A percentile compares a stretch with the other conserved stretches of the same genome.
phyloP scores from a whole-genome alignment of 1,140 invertebrate species.

The Brachionus angularis region DNA sequence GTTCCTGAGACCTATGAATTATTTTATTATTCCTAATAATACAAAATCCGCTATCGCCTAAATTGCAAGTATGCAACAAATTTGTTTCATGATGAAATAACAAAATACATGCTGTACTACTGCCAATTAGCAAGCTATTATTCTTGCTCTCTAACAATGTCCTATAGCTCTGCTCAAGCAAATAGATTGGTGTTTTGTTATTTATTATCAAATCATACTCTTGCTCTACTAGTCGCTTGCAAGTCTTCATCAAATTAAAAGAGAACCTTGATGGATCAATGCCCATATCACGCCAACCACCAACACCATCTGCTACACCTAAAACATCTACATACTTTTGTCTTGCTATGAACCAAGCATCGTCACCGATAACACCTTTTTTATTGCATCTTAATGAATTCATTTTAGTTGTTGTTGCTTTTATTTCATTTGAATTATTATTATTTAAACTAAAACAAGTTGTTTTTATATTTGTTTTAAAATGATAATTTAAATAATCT shows the following conservation, averaged over 20 bases:
- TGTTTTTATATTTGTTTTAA: slow-evolving; percentile 11
- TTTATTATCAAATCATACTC: not conserved
- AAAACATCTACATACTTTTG: not conserved
- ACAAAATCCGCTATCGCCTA: slow-evolving; percentile 88
- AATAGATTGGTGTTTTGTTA: slow-evolving; percentile 20
- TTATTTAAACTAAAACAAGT: not conserved
- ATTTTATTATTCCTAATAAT: slow-evolving; percentile 72
- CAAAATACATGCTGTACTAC: slow-evolving; percentile 92
- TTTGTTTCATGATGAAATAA: slow-evolving; percentile 81
- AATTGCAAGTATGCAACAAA: slow-evolving; percentile 87
- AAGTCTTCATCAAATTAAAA: slow-evolving; percentile 82
- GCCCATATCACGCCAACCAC: slow-evolving; percentile 93
- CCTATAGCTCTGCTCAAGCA: slow-evolving; percentile 36
- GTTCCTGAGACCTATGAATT: slow-evolving; percentile 85
- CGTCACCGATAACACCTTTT: slow-evolving; percentile 31
- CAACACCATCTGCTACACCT: slow-evolving; percentile 94
- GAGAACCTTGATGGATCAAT: slow-evolving; percentile 94
- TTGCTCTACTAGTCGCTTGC: slow-evolving; percentile 80
- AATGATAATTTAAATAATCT: not conserved
- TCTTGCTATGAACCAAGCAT: slow-evolving; percentile 39
- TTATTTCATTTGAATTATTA: not conserved
- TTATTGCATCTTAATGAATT: slow-evolving; percentile 15
- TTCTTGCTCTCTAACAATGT: slow-evolving; percentile 31
- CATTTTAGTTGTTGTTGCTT: too few species aligned
- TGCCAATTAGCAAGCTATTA: slow-evolving; percentile 64